Conservation (phyloP, 2,888 invertebrate genomes). For the Amblyteles armatorius region DNA sequence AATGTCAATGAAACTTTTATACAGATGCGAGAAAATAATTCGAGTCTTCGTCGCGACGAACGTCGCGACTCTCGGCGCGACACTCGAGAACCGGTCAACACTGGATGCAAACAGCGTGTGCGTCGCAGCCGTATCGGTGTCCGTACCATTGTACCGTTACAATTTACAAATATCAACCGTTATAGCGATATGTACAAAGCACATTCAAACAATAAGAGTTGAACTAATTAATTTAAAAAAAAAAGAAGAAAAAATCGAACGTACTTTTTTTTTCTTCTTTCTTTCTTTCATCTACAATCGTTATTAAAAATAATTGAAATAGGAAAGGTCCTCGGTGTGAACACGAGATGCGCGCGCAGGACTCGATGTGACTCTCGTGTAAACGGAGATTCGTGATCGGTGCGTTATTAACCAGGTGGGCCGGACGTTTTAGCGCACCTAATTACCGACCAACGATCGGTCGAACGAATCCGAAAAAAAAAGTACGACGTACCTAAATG, state of each 20-base stretch:
- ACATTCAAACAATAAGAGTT: conserved; percentile 70
- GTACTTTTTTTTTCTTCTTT: neutral
- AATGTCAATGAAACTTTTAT: conserved; percentile 64
- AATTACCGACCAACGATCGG: conserved; percentile 44
- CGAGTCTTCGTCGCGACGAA: conserved; percentile 28
- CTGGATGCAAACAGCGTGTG: conserved; percentile 40
- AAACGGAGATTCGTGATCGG: conserved; percentile 26
- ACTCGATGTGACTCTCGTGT: conserved; percentile 14
- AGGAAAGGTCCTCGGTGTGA: conserved; percentile 19
- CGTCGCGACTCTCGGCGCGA: conserved; percentile 13
- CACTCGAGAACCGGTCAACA: conserved; percentile 39
- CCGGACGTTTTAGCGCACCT: conserved; percentile 27
- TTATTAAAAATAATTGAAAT: conserved; percentile 47
- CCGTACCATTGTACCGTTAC: conserved; percentile 48
- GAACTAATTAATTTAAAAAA: conserved; percentile 45
- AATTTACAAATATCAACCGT: conserved; percentile 69
- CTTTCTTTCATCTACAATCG: conserved; percentile 32
- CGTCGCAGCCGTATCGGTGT: conserved; percentile 33
- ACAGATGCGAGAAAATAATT: conserved; percentile 61
- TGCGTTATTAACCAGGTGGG: conserved; percentile 29
- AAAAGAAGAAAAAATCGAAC: conserved; percentile 41
- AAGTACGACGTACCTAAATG: conserved; percentile 45
- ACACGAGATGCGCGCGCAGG: neutral
- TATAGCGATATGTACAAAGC: conserved; percentile 71
- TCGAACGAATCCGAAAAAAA: conserved; percentile 38